Base-by-base conservation (phyloP, 1,140 invertebrate species). In the Paralvinella palmiformis region DNA sequence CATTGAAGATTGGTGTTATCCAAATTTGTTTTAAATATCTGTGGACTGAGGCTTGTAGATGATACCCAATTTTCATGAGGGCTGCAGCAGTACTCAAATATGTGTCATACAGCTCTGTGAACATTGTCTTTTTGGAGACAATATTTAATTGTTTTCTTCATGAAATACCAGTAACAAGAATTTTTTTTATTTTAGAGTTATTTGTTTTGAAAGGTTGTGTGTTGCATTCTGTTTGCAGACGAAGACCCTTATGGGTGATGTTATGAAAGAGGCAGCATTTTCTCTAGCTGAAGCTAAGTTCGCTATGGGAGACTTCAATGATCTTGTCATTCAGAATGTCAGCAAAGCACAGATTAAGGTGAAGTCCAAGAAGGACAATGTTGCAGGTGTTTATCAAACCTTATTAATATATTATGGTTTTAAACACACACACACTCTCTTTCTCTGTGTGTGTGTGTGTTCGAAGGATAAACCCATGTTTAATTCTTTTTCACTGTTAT, bases 211-310 rank as follows among this genome's bases (percentile, higher is more conserved):
- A n/a, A n/a, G n/a, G n/a, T 52, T 52, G 24, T 27, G 48, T 52
- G 6, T 52, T 5, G 5, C 33, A 31, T n/a, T 33, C 44, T 45
- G 7, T 35, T 72, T 86, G 57, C 74, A 96, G 91, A 99, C 96
- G 48, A 99, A 99, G 88, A 92, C 91, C 65, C 82, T 96, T 57
- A 99, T 99, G 96, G 96, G 96, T 60, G 95, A 98, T 77, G 93
- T 99, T 13, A 99, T 99, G 96, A 99, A 98, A 82, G 94, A 98
- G 81, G 96, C 97, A 62, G 91, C 95, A 2, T 99, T 99, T 83
- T 99, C 96, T 31, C 81, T 99, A 62, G 96, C 97, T 1, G 96
- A 99, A 84, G 96, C 96, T 20, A 99, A 99, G 82, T 99, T 99
- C 81, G 89, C 95, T 0, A 84, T 83, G 62, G 96, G 95, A 71